Evolutionary conservation across 2,888 invertebrate species (phyloP).

Genomic region (Neoascia interrupta): DNA sequence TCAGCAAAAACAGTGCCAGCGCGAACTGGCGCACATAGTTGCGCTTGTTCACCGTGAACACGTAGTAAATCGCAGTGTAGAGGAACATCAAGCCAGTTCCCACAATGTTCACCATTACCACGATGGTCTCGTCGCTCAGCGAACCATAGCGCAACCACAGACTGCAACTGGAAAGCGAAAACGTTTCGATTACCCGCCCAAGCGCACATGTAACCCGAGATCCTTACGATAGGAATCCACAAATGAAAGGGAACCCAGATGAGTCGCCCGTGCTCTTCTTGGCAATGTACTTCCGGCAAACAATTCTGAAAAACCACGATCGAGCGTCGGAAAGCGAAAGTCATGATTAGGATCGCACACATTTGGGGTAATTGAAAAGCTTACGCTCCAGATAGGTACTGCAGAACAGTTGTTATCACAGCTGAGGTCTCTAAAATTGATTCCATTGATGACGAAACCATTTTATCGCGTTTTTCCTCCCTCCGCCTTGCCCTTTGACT

Average conservation of each 20-base stretch:
- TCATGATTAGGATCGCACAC: background rate
- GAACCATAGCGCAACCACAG: conserved; percentile 91
- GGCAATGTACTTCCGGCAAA: conserved; percentile 87
- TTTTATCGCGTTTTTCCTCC: conserved; percentile 22
- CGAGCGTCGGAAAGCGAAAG: background rate
- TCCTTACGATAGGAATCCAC: conserved; percentile 88
- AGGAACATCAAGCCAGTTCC: conserved; percentile 86
- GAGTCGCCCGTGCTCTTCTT: conserved; percentile 89
- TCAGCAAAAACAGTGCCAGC: conserved; percentile 81
- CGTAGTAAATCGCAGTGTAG: conserved; percentile 86
- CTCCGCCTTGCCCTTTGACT: background rate
- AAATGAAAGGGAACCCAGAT: conserved; percentile 88
- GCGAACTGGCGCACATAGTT: conserved; percentile 83
- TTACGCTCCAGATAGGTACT: conserved; percentile 93
- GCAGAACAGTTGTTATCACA: conserved; percentile 88
- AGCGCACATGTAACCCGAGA: too few relatives aligned
- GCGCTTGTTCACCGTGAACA: conserved; percentile 87
- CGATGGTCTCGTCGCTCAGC: conserved; percentile 85
- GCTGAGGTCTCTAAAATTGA: conserved; percentile 81
- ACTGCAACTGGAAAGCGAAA: conserved; percentile 84
- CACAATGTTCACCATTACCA: conserved; percentile 88
- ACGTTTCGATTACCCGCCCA: too few relatives aligned
- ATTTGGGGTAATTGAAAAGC: conserved; percentile 78
- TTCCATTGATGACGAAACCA: conserved; percentile 71
- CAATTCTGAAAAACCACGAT: conserved; percentile 85